These are phyloP conservation scores for Leptopterna dolabrata DNA, from an alignment of 2,888 invertebrate genomes.

Conservation along the genomic window DNA sequence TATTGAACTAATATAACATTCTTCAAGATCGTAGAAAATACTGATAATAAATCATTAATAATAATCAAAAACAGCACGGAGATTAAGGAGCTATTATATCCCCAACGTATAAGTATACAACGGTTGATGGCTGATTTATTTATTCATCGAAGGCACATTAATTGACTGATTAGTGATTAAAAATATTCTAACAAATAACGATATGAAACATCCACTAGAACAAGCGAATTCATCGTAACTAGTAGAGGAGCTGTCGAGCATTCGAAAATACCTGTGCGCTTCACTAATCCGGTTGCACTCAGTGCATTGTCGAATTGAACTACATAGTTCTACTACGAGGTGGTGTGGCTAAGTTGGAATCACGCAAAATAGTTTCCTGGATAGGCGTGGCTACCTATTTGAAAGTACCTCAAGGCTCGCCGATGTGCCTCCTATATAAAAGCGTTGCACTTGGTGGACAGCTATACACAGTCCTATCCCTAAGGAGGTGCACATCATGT, in stretches of 20 bases:
- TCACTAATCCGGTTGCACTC: neutral
- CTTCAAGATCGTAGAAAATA: too few species aligned
- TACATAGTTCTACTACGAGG: neutral
- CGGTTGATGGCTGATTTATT: too few species aligned
- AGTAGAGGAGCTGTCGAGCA: neutral
- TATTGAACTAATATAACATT: too few species aligned
- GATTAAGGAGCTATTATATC: too few species aligned
- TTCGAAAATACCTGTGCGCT: neutral
- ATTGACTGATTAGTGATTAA: too few species aligned
- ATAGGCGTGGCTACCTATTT: conserved; percentile 36
- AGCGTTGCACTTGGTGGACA: neutral
- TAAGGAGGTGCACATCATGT: conserved; percentile 49
- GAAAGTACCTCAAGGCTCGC: conserved; percentile 47
- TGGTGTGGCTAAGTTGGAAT: neutral
- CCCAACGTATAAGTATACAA: too few species aligned
- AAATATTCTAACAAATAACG: too few species aligned
- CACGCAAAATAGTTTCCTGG: conserved; percentile 4
- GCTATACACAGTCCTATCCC: conserved; percentile 47
- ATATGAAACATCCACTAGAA: too few species aligned
- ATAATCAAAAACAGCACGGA: too few species aligned
- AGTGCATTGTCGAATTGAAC: neutral
- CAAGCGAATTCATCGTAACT: too few species aligned
- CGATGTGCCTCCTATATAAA: conserved; percentile 26
- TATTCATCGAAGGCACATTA: too few species aligned
- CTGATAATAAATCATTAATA: too few species aligned